Base-by-base conservation (phyloP, 92 coral and sea anemone genomes). In the Epizoanthus scotinus region DNA sequence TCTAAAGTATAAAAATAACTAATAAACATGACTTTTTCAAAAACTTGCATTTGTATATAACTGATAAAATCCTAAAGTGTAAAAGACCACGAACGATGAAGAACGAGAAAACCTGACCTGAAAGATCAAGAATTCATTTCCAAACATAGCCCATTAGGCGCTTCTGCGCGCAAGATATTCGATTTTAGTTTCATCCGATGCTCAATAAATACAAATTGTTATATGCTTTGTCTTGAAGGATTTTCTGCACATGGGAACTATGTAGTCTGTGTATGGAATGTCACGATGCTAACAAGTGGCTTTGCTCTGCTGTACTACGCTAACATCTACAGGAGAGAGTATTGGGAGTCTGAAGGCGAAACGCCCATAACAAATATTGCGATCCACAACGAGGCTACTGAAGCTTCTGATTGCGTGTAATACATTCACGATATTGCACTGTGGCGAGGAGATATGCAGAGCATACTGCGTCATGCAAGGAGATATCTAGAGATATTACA, bases 291-390 rank as follows among this genome's bases (percentile, higher is more conserved):
- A 38, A 4, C 59, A 3, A 20, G 65, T 50, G 79, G 79, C 57
- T 74, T 74, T 74, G 79, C 66, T 29, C 15, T 74, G 53, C 54
- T 58, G 19, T 26, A 40, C 42, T 59, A 58, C 68, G 57, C 55
- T 18, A 75, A 75, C n/a, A 75, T 8, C 6, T 75, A 75, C 67
- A 59, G 54, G 29, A 75, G 47, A 1, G 81, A 75, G 67, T 75
- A 75, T 13, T 57, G 54, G 54, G 40, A 75, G 2, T 2, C n/a
- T 9, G 81, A 75, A 15, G 49, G 27, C 7, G 81, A 75, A 40
- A 8, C 81, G 5, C 38, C 56, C 6, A 75, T 57, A 2, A 36
- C 57, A 50, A 67, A 8, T 38, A 59, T 49, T 10, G 24, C 24
- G 59, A 58, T 29, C 40, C 42, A 7, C 19, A 75, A 75, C 49